Percentiles rank a stretch among this genome's conserved stretches.
phyloP scores from a whole-genome alignment of 30 jellyfish, hydroid and myxozoan species.

The Rhopilema esculentum region DNA sequence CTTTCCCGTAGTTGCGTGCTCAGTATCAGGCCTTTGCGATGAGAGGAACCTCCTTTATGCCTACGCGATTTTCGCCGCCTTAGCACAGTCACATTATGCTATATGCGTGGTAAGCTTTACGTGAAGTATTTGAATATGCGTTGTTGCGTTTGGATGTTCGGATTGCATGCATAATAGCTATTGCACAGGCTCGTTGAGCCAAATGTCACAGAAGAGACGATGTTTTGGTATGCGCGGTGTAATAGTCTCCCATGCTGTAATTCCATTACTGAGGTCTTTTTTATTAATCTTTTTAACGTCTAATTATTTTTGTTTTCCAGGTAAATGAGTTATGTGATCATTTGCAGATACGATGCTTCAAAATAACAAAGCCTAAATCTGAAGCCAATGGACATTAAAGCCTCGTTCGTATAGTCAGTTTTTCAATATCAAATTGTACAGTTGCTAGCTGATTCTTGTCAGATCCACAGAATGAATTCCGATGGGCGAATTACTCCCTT shows the following conservation, averaged over 20 bases:
- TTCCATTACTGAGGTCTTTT: too few relatives aligned
- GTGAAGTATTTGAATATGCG: not conserved
- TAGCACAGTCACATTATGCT: slow-evolving; percentile 89
- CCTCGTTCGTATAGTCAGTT: not conserved
- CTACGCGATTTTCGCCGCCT: slow-evolving; percentile 43
- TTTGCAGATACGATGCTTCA: slow-evolving; percentile 74
- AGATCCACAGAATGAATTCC: too few relatives aligned
- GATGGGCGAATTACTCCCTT: too few relatives aligned
- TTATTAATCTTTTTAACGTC: too few relatives aligned
- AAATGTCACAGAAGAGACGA: too few relatives aligned
- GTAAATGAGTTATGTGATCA: slow-evolving; percentile 84
- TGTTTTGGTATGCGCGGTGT: too few relatives aligned
- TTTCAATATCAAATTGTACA: not conserved
- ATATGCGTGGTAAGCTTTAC: slow-evolving; percentile 78
- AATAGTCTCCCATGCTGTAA: too few relatives aligned
- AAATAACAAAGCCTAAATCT: slow-evolving; percentile 18
- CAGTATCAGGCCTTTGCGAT: slow-evolving; percentile 35
- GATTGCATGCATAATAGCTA: not conserved
- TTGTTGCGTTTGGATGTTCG: not conserved
- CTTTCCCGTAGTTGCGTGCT: slow-evolving; percentile 36
- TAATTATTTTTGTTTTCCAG: slow-evolving; percentile 25
- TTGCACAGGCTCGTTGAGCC: too few relatives aligned
- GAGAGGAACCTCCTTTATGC: slow-evolving; percentile 52
- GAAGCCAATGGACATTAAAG: slow-evolving; percentile 21
- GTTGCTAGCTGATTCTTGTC: too few relatives aligned